Conservation (phyloP, 2,888 invertebrate species). For the Phortica magna region DNA sequence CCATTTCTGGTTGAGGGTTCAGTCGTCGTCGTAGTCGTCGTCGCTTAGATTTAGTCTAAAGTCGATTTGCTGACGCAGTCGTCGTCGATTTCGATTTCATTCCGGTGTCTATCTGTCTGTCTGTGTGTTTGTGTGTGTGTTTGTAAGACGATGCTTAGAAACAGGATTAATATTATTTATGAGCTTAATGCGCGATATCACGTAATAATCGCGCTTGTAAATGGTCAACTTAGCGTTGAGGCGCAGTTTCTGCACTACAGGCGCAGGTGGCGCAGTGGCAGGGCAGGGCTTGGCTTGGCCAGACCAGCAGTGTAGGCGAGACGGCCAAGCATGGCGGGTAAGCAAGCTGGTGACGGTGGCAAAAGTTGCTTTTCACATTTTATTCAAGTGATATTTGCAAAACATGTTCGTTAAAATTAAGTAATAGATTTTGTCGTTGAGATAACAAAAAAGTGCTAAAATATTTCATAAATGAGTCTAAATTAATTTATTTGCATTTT, state of each 20-base stretch:
- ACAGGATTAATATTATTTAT: conserved; percentile 70
- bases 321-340: not conserved
- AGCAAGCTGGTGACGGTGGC: conserved; percentile 29
- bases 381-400: conserved; percentile 67
- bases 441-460: conserved; percentile 75
- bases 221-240: conserved; percentile 59
- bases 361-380: conserved; percentile 67
- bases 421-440: conserved; percentile 69
- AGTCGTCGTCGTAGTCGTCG: not conserved
- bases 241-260: not conserved
- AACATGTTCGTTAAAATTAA: conserved; percentile 68
- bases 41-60: not conserved
- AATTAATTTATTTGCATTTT: conserved; percentile 54
- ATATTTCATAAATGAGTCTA: conserved; percentile 67
- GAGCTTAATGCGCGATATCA: conserved; percentile 68
- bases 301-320: not conserved
- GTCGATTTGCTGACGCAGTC: conserved; percentile 9
- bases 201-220: conserved; percentile 72
- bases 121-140: not conserved
- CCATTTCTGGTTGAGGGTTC: conserved; percentile 36
- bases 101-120: not conserved
- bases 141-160: conserved; percentile 37
- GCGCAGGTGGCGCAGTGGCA: not conserved
- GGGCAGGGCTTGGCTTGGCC: not conserved
- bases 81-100: not conserved